phyloP scores from a whole-genome alignment of 2,888 invertebrate genomes.

The Hermodice carunculata region DNA sequence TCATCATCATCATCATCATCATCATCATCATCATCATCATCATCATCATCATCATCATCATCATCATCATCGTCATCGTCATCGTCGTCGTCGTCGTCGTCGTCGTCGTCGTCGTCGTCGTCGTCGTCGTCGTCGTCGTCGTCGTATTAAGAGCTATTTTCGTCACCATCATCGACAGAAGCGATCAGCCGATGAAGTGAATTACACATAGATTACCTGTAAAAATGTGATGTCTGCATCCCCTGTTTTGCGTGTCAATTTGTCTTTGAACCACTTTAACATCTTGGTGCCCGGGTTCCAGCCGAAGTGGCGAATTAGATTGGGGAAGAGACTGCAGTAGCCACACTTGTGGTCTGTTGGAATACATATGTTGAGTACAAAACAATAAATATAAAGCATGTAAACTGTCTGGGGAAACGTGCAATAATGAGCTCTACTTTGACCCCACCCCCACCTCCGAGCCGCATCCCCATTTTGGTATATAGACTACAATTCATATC shows the following conservation, averaged over 20 bases:
- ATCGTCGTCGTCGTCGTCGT: slow-evolving; percentile 23
- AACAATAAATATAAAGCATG: not conserved
- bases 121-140: slow-evolving; percentile 10
- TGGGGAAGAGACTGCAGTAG: slow-evolving; percentile 22
- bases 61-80: too few relatives aligned
- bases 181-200: too few relatives aligned
- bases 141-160: too few relatives aligned
- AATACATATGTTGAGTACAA: not conserved
- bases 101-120: slow-evolving; percentile 23
- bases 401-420: too few relatives aligned
- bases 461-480: too few relatives aligned
- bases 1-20: too few relatives aligned
- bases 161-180: too few relatives aligned
- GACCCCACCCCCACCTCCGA: too few relatives aligned
- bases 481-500: too few relatives aligned
- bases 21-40: too few relatives aligned
- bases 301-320: slow-evolving; percentile 24
- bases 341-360: slow-evolving; percentile 29
- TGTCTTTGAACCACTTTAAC: slow-evolving; percentile 57
- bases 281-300: slow-evolving; percentile 44
- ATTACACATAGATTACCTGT: slow-evolving; percentile 38
- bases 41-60: too few relatives aligned
- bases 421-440: too few relatives aligned
- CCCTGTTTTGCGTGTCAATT: slow-evolving; percentile 43
- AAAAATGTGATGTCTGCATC: slow-evolving; percentile 43